Evolutionary conservation across 2,113 vertebrate species (phyloP), one percentile per base, ranked within the genome.

Genomic region (Salminus brasiliensis): DNA sequence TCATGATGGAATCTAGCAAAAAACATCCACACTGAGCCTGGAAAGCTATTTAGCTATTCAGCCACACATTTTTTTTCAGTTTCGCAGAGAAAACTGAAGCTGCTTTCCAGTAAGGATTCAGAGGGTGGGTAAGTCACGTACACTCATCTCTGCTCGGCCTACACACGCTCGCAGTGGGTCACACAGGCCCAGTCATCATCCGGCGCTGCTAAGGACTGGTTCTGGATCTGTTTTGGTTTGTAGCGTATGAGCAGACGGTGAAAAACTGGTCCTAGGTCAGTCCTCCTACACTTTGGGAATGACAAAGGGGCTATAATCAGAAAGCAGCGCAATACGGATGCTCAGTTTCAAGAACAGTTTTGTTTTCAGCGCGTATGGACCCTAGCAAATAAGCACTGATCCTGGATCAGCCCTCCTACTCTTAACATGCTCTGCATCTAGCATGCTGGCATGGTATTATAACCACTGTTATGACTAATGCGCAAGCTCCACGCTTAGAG

Each of bases 111-210:
- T 23, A 21, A 39, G 23, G 5, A 2, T 72, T 13, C 13, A 78
- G 45, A 71, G 67, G n/a, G 77, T 79, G 77, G 68, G 68, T n/a
- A 52, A 79, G 43, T 59, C 77, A 79, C 60, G 68, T 30, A 72
- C 57, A 36, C 57, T 79, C 68, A 15, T 70, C 70, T 10, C 15
- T 52, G 15, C 27, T 72, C 68, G 9, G 29, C 68, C 76, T 69
- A 57, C 76, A 72, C 68, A 72, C 57, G 52, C 76, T 72, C 55
- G 60, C 32, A 62, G 27, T 41, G 7, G 0, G 49, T 71, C 55
- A 27, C 55, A 66, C 39, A 27, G 29, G 21, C 45, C 34, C 76
- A 47, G 53, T 13, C 39, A 34, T 66, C 57, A 10, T 21, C n/a
- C 29, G 5, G 27, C 32, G 36, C 18, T 25, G 43, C 34, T 13